Conservation (phyloP, 2,797 vertebrate species). For the Luscinia megarhynchos region DNA sequence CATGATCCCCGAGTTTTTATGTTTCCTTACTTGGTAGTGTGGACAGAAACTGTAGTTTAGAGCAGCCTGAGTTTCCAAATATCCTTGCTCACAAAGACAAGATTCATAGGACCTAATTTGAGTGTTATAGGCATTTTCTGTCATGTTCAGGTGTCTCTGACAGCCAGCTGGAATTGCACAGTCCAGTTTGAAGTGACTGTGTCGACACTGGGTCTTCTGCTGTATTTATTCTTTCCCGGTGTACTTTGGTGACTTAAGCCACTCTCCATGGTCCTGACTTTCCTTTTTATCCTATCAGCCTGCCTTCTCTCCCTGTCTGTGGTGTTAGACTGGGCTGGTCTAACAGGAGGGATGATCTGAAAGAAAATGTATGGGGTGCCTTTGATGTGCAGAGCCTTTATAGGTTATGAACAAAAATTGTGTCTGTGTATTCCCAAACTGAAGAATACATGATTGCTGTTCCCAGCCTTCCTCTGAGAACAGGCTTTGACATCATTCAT, state of each 20-base stretch:
- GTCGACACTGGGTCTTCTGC: neutral
- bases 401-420: neutral
- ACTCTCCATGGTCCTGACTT: neutral
- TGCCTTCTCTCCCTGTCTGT: neutral
- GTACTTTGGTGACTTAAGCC: neutral
- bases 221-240: neutral
- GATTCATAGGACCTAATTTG: neutral
- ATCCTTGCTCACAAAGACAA: neutral
- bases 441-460: slow-evolving; percentile 9
- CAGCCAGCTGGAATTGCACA: neutral
- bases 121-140: neutral
- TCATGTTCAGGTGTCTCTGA: neutral
- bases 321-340: neutral
- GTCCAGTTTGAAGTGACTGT: neutral
- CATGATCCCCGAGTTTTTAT: neutral
- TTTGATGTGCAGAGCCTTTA: neutral
- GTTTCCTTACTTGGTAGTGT: neutral
- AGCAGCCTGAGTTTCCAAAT: neutral
- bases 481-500: slow-evolving; percentile 56
- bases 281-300: neutral
- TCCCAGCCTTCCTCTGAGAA: slow-evolving; percentile 15
- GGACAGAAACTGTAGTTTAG: neutral
- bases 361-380: neutral
- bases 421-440: slow-evolving; percentile 47
- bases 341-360: neutral